These are phyloP conservation scores for Drosophila melanocephala DNA, from an alignment of 2,888 invertebrate genomes.

Conservation along the genomic window DNA sequence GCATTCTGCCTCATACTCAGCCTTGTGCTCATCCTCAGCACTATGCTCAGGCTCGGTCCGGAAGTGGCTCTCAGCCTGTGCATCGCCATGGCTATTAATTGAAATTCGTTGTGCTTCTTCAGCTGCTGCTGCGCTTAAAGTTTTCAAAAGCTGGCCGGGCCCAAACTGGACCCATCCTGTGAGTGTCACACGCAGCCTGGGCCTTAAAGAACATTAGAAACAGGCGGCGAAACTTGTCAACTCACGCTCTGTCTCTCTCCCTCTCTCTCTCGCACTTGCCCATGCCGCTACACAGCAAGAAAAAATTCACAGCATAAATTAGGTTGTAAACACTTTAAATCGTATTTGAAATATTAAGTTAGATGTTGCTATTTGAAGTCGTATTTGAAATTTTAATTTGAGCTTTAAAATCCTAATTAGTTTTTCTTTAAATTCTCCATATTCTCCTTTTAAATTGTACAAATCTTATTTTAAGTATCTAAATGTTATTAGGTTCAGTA, in stretches of 20 bases:
- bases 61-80: slow-evolving; percentile 54
- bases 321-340: background rate
- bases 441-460: background rate
- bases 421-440: fast-evolving
- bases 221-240: slow-evolving; percentile 76
- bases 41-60: slow-evolving; percentile 25
- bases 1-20: slow-evolving; percentile 13
- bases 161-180: slow-evolving; percentile 28
- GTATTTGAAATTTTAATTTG: background rate
- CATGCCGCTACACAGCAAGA: background rate
- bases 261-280: background rate
- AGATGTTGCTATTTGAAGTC: background rate
- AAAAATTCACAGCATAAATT: background rate
- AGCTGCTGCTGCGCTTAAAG: slow-evolving; percentile 44
- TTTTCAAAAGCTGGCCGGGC: slow-evolving; percentile 63
- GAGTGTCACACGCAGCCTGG: slow-evolving; percentile 59
- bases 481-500: background rate
- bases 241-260: slow-evolving; percentile 6
- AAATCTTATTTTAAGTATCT: background rate
- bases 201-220: slow-evolving; percentile 78
- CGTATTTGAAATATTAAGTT: background rate
- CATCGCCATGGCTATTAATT: slow-evolving; percentile 72
- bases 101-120: slow-evolving; percentile 74
- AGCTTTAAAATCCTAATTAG: background rate
- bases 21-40: background rate